Percentiles rank a stretch among this genome's conserved stretches.
phyloP scores from a whole-genome alignment of 1,140 invertebrate genomes.

The Pristionchus pacificus region DNA sequence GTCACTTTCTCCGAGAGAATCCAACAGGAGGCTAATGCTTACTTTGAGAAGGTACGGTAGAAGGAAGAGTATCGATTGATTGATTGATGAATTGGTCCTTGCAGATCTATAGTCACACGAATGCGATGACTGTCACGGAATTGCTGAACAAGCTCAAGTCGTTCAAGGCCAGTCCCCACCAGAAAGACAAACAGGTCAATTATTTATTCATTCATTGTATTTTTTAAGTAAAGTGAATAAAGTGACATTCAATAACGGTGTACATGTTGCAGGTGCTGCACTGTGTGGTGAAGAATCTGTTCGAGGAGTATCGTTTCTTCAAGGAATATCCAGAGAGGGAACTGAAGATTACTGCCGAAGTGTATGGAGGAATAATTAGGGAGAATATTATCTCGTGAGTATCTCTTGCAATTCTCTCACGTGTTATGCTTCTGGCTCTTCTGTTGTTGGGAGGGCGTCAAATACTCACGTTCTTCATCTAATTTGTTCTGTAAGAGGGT shows the following conservation, averaged over 20 bases:
- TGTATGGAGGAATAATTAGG: constrained; percentile 97
- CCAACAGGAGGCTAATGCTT: constrained; percentile 94
- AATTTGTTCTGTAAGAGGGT: too few species aligned
- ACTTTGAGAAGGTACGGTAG: constrained; percentile 97
- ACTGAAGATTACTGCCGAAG: constrained; percentile 88
- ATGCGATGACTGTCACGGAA: constrained; percentile 55
- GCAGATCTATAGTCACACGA: constrained; percentile 7
- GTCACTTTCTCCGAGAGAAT: constrained; percentile 78
- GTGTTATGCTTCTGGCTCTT: background rate
- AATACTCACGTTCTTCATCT: constrained; percentile 1
- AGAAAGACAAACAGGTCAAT: constrained; percentile 12
- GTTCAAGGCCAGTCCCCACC: constrained; percentile 81
- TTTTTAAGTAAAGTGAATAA: too few species aligned
- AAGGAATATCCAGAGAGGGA: constrained; percentile 97
- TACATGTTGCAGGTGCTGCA: constrained; percentile 70
- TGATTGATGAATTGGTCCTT: constrained; percentile 63
- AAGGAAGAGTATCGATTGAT: constrained; percentile 75
- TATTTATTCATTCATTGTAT: too few species aligned
- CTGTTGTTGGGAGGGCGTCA: constrained; percentile 9
- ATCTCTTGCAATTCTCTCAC: constrained; percentile 14
- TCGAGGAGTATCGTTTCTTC: constrained; percentile 97
- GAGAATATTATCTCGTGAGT: constrained; percentile 74
- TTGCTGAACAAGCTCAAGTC: constrained; percentile 80
- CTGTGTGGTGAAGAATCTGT: constrained; percentile 96
- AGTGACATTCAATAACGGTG: constrained; percentile 57